Evolutionary conservation across 1,140 invertebrate genomes (phyloP), one percentile per base, ranked within the genome.

Genomic region (Halictus rubicundus): DNA sequence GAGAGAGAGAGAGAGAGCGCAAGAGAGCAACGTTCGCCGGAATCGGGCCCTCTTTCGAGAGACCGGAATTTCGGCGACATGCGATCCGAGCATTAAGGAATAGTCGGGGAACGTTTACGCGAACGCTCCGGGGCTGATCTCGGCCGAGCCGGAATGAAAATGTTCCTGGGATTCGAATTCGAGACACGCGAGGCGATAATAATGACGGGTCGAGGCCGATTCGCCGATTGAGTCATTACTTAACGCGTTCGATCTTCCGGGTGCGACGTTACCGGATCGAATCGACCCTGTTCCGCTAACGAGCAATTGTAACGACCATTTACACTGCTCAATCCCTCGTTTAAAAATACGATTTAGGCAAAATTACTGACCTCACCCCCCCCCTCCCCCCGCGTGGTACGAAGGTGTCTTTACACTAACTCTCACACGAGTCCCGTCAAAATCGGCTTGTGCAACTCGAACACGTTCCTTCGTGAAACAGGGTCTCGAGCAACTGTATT

Each of bases 81-180:
- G 89, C 90, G 85, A 91, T 91, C 84, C 83, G 83, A 83, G 82
- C 89, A 88, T 91, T 90, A 90, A 85, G 78, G 84, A 83, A 60
- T 80, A 83, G 83, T 75, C 71, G 14, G 39, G 60, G 49, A 54
- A 72, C 76, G 60, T 74, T 85, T 74, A 73, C 80, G 77, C 81
- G 37, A 80, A 73, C 82, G 57, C 80, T 84, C 14, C 59, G 46
- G 60, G 63, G 76, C 63, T 80, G 64, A 77, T 86, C 77, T 52
- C 68, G 75, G 16, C 49, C 49, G 82, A 65, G 69, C n/a, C 73
- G 21, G 12, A 74, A 78, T 74, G 83, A 81, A 76, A 74, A 57
- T 42, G 66, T 65, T 72, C 64, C 72, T 14, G 25, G 37, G 3
- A 52, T 52, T 72, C 59, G 68, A 32, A 37, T 64, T 42, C 68